phyloP scores from a whole-genome alignment of 2,113 vertebrate species.

The Falcunculus frontatus region DNA sequence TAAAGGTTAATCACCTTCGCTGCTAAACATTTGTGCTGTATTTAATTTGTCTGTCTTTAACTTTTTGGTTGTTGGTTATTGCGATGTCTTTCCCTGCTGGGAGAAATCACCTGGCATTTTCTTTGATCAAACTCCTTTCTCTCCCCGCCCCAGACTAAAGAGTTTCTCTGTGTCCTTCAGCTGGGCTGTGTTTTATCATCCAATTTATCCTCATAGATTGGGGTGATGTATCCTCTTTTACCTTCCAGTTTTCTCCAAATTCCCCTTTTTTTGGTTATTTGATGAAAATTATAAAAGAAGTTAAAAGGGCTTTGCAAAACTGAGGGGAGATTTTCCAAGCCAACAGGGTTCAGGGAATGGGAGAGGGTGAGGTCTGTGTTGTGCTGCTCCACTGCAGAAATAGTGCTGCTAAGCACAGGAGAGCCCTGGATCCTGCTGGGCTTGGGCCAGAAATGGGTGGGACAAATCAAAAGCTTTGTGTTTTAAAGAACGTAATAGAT shows the following conservation, averaged over 20 bases:
- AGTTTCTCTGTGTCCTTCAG: background rate
- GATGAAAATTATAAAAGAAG: background rate
- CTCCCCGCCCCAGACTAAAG: background rate
- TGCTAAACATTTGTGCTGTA: constrained; percentile 44
- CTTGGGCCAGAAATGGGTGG: constrained; percentile 1
- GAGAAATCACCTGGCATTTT: background rate
- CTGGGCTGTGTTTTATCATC: background rate
- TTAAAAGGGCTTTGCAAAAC: background rate
- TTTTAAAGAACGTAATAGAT: constrained; percentile 56
- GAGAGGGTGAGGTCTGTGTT: background rate
- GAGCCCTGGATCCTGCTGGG: constrained; percentile 10
- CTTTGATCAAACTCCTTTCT: background rate
- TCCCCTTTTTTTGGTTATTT: background rate
- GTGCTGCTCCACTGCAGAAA: background rate
- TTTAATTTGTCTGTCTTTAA: constrained; percentile 49
- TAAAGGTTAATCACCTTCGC: constrained; percentile 55
- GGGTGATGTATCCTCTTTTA: background rate
- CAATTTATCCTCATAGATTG: background rate
- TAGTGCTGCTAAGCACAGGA: background rate
- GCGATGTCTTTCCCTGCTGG: background rate
- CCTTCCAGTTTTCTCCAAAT: background rate
- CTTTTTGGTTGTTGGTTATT: constrained; percentile 8
- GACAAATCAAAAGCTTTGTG: constrained; percentile 48
- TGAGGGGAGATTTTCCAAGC: background rate
- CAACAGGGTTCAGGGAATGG: background rate